phyloP scores from a whole-genome alignment of 2,113 vertebrate genomes.

The Sciurus niger region DNA sequence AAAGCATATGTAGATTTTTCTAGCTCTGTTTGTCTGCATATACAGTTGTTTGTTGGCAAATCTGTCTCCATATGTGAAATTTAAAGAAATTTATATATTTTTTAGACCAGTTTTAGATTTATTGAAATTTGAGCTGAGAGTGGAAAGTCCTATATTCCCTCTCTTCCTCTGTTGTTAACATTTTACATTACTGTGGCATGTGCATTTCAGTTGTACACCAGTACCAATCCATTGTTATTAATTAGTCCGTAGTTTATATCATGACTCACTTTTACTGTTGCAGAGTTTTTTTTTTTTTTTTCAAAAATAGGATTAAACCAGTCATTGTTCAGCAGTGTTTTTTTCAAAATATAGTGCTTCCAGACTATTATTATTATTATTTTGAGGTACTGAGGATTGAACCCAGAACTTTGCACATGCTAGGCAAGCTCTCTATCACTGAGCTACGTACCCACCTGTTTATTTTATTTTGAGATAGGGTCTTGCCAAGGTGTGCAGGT shows the following conservation, averaged over 20 bases:
- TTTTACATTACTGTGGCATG: background rate
- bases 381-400: too few species aligned
- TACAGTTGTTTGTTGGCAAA: conserved; percentile 2
- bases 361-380: background rate
- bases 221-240: background rate
- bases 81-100: conserved; percentile 2
- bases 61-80: background rate
- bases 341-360: background rate
- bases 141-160: background rate
- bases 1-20: background rate
- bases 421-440: too few species aligned
- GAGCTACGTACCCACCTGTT: background rate
- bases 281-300: background rate
- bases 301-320: background rate
- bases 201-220: conserved; percentile 7
- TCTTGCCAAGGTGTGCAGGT: background rate
- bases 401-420: too few species aligned
- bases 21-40: background rate
- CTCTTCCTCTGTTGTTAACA: background rate
- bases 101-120: conserved; percentile 47
- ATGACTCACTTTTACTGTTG: conserved; percentile 3
- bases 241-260: background rate
- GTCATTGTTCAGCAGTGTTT: conserved; percentile 32
- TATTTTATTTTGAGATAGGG: background rate
- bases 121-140: conserved; percentile 11